A percentile compares a stretch with the other conserved stretches of the same genome.
These are phyloP conservation scores for Rhea pennata DNA, from an alignment of 2,113 vertebrate species.

Conservation along the genomic window DNA sequence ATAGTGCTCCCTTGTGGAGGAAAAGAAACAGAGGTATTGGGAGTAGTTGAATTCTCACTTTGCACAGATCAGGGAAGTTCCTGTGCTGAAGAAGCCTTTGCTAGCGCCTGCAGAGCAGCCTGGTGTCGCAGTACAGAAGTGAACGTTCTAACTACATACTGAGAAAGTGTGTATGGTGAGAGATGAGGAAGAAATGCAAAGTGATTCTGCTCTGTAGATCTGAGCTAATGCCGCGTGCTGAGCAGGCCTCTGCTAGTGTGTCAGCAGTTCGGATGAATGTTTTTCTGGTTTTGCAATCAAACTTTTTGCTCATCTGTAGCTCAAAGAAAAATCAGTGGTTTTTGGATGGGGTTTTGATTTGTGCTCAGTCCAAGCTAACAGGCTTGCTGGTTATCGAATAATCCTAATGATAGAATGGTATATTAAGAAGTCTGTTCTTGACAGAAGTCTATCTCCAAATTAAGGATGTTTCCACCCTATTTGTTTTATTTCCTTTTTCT, in stretches of 20 bases:
- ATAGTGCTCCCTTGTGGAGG: accelerated
- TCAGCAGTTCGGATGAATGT: background rate
- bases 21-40: background rate
- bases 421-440: background rate
- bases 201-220: background rate
- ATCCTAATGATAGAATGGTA: background rate
- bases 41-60: background rate
- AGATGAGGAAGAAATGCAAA: background rate
- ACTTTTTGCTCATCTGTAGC: too few relatives aligned
- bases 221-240: background rate
- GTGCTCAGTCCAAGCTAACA: too few relatives aligned
- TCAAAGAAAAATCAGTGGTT: too few relatives aligned
- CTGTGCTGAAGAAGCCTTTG: background rate
- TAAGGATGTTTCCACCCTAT: background rate
- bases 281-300: background rate
- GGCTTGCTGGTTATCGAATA: background rate
- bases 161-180: background rate
- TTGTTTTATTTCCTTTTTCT: background rate
- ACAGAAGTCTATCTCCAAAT: background rate
- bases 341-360: too few relatives aligned
- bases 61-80: background rate
- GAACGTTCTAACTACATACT: background rate
- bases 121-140: background rate
- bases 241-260: background rate
- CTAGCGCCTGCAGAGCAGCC: background rate